Evolutionary conservation across 2,888 invertebrate genomes (phyloP), one percentile per base, ranked within the genome.

Genomic region (Oxytorus armatus): DNA sequence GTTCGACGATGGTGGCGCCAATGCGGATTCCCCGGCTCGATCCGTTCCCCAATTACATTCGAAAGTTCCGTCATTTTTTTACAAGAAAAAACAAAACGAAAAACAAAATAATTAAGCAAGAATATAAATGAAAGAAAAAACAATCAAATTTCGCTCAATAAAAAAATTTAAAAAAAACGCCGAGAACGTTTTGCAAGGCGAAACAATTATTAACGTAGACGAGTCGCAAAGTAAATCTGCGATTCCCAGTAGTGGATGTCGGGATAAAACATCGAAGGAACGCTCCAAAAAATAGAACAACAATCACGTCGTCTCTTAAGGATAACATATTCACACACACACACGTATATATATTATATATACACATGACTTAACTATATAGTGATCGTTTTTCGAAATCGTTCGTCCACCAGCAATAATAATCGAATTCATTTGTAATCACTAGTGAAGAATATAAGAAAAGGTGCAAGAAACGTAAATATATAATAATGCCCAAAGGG

Each of bases 111-210:
- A 29, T 25, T 39, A 10, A 65, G 63, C 70, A 74, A 76, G 65
- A 39, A n/a, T n/a, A n/a, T n/a, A n/a, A n/a, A n/a, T n/a, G 8
- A 68, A 63, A 51, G 33, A 77, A 66, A 82, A 88, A 87, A 89
- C 88, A 90, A 90, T 90, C 90, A 90, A 90, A 90, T 85, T 85
- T 87, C 88, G 89, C 89, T 90, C 89, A 88, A 89, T 83, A 25
- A 77, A 85, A 25, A 69, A 75, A 51, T 65, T 57, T n/a, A n/a
- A n/a, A n/a, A n/a, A n/a, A n/a, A n/a, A n/a, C n/a, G n/a, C n/a
- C n/a, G n/a, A n/a, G 75, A 29, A 66, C 18, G 49, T 49, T 49
- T 47, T 59, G n/a, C 49, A 70, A 70, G 44, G 47, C 85, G 81
- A 85, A 81, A 84, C 49, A 75, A 85, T 89, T 76, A 57, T 86